A percentile compares a stretch with the other conserved stretches of the same genome.
Evolutionary conservation across 2,797 vertebrate genomes (phyloP).

Genomic region (Tolypeutes matacus): DNA sequence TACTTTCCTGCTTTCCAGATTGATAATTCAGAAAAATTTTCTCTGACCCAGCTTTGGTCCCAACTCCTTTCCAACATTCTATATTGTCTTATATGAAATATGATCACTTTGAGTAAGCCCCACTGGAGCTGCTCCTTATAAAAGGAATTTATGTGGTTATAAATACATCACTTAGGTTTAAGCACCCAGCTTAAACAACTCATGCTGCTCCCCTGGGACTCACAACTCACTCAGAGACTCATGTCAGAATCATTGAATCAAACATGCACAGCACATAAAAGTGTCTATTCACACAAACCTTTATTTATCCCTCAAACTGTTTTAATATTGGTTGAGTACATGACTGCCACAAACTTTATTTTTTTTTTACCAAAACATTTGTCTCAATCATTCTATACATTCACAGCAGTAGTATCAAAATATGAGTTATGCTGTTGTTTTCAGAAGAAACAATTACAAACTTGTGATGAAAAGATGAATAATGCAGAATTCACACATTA

Average conservation of each 20-base stretch:
- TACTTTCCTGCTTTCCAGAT: neutral
- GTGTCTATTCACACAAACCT: neutral
- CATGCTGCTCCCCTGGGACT: neutral
- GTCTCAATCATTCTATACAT: neutral
- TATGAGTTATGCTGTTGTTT: slow-evolving; percentile 19
- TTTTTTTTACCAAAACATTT: slow-evolving; percentile 33
- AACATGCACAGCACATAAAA: neutral
- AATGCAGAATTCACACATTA: slow-evolving; percentile 22
- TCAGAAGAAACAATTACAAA: slow-evolving; percentile 58
- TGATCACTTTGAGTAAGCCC: slow-evolving; percentile 46
- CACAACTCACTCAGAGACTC: neutral
- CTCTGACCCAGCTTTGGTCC: neutral
- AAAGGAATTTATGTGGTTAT: slow-evolving; percentile 60
- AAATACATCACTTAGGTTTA: slow-evolving; percentile 66
- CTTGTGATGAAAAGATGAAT: slow-evolving; percentile 26
- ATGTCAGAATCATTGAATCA: slow-evolving; percentile 15
- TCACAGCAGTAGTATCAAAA: neutral
- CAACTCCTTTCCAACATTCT: neutral
- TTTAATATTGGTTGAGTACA: neutral
- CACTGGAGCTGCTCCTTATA: neutral
- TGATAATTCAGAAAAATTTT: neutral
- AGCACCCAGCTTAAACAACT: slow-evolving; percentile 62
- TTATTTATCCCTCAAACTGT: neutral
- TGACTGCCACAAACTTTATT: neutral
- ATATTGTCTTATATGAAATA: slow-evolving; percentile 51